phyloP scores from a whole-genome alignment of 1,140 invertebrate genomes.

The Pygmarrhopalites habei region DNA sequence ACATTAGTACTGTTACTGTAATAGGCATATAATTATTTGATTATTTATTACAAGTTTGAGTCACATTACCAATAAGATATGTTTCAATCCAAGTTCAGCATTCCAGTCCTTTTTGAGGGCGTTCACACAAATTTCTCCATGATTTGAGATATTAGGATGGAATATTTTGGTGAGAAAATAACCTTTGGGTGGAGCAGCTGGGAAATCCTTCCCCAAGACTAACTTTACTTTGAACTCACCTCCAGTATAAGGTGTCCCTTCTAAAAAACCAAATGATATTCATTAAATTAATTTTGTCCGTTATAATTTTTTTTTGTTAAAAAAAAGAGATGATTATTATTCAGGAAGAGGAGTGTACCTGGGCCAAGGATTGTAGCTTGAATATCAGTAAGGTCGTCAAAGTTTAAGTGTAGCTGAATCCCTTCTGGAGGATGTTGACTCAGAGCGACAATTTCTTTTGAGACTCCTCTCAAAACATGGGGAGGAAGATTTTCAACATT shows the following conservation, averaged over 20 bases:
- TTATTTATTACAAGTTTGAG: conserved; percentile 14
- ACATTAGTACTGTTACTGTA: too few relatives aligned
- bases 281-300: conserved; percentile 22
- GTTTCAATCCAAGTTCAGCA: conserved; percentile 89
- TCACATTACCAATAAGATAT: conserved; percentile 84
- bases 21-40: too few relatives aligned
- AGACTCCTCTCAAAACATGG: conserved; percentile 77
- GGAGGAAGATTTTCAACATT: conserved; percentile 90
- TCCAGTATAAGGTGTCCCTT: conserved; percentile 75
- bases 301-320: not conserved
- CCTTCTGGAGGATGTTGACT: conserved; percentile 73
- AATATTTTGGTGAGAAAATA: conserved; percentile 96
- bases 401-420: conserved; percentile 77
- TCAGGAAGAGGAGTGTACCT: conserved; percentile 49
- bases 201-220: conserved; percentile 86
- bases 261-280: too few relatives aligned
- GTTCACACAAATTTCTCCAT: conserved; percentile 96
- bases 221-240: conserved; percentile 84
- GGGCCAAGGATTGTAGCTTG: conserved; percentile 85
- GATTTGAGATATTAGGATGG: conserved; percentile 90
- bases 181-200: conserved; percentile 84
- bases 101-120: conserved; percentile 97
- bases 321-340: too few relatives aligned
- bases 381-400: conserved; percentile 85
- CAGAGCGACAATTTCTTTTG: conserved; percentile 73